Percentiles rank a stretch among this genome's conserved stretches.
Conservation (phyloP, 2,888 invertebrate species). For the Phlogophora meticulosa region DNA sequence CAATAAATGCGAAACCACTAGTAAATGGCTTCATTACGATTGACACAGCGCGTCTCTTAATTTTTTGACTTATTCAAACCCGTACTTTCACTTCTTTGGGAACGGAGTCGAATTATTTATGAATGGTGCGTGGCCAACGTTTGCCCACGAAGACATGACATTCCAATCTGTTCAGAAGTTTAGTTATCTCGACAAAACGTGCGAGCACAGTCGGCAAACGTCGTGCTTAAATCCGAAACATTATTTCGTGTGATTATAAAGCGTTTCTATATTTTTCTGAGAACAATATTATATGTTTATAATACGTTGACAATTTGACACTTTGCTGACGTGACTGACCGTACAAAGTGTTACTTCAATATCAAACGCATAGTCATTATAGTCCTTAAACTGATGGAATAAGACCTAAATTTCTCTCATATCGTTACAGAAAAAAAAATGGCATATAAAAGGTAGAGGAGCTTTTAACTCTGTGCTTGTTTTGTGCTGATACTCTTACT, state of each 20-base stretch:
- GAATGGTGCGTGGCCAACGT: not conserved
- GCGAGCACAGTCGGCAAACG: not conserved
- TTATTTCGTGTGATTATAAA: constrained; percentile 16
- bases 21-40: not conserved
- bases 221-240: not conserved
- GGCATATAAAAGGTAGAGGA: constrained; percentile 33
- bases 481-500: not conserved
- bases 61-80: too few species aligned
- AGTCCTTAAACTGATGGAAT: constrained; percentile 8
- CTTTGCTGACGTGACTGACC: constrained; percentile 13
- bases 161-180: not conserved
- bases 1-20: not conserved
- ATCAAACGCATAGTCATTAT: not conserved
- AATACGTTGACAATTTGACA: constrained; percentile 2
- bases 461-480: constrained; percentile 25
- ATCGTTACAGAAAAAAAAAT: not conserved
- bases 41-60: not conserved
- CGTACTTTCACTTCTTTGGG: constrained; percentile 6
- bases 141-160: not conserved
- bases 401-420: constrained; percentile 10
- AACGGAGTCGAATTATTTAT: not conserved
- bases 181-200: not conserved
- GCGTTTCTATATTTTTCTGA: not conserved
- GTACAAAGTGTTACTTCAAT: constrained; percentile 5
- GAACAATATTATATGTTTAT: constrained; percentile 9